Percentiles rank a stretch among this genome's conserved stretches.
phyloP scores from a whole-genome alignment of 2,797 vertebrate genomes.

The Enteromius viviparus region DNA sequence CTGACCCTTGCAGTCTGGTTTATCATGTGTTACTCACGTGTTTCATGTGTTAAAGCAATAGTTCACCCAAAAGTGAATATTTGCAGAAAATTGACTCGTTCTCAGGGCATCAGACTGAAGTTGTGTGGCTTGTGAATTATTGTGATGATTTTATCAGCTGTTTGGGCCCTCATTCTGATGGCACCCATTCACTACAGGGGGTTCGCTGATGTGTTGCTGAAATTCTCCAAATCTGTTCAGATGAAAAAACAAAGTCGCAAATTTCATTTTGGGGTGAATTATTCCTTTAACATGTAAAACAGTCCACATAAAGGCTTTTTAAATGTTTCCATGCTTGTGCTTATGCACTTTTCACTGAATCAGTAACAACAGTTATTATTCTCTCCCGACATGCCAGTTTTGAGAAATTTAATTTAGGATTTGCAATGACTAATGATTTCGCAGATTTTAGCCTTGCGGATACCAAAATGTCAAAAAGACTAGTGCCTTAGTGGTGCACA shows the following conservation, averaged over 20 bases:
- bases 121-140: neutral
- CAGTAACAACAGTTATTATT: neutral
- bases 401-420: neutral
- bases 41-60: neutral
- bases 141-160: neutral
- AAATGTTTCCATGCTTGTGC: neutral
- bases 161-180: neutral
- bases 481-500: neutral
- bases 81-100: neutral
- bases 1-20: conserved; percentile 60
- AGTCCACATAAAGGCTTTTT: neutral
- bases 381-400: neutral
- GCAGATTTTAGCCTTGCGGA: neutral
- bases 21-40: neutral
- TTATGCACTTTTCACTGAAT: neutral
- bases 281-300: neutral
- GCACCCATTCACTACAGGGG: neutral
- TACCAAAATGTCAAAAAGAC: neutral
- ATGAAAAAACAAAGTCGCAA: neutral
- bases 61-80: neutral
- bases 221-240: neutral
- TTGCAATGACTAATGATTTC: neutral
- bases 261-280: neutral
- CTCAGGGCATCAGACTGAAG: neutral
- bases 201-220: neutral